Evolutionary conservation across 2,888 invertebrate genomes (phyloP).

Genomic region (Cremastinae sp.): DNA sequence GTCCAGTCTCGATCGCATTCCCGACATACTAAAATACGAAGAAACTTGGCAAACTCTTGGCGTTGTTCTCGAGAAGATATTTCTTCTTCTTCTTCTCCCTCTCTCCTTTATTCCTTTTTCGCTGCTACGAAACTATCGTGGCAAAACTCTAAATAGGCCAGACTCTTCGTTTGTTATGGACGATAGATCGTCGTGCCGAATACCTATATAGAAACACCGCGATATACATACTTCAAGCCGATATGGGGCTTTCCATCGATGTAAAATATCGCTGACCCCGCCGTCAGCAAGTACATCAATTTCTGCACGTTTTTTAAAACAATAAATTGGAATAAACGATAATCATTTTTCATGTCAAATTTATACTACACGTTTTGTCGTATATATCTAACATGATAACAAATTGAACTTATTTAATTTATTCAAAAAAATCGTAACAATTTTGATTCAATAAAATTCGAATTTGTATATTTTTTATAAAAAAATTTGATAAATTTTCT

Average conservation of each 20-base stretch:
- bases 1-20: slow-evolving; percentile 29
- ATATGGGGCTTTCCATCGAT: slow-evolving; percentile 27
- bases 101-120: not conserved
- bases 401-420: too few species aligned
- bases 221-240: not conserved
- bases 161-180: slow-evolving; percentile 58
- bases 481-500: too few species aligned
- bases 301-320: too few species aligned
- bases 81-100: not conserved
- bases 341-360: too few species aligned
- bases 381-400: too few species aligned
- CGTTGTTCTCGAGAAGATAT: slow-evolving; percentile 41
- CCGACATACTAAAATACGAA: slow-evolving; percentile 32
- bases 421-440: too few species aligned
- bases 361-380: too few species aligned
- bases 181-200: slow-evolving; percentile 57
- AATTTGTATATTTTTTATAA: too few species aligned
- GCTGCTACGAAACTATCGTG: slow-evolving; percentile 24
- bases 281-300: too few species aligned
- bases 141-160: slow-evolving; percentile 54
- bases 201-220: slow-evolving; percentile 39
- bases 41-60: slow-evolving; percentile 45
- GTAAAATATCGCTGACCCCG: not conserved
- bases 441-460: too few species aligned
- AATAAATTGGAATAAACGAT: too few species aligned